Conservation (phyloP, 2,797 vertebrate species). For the Alfaro cultratus region DNA sequence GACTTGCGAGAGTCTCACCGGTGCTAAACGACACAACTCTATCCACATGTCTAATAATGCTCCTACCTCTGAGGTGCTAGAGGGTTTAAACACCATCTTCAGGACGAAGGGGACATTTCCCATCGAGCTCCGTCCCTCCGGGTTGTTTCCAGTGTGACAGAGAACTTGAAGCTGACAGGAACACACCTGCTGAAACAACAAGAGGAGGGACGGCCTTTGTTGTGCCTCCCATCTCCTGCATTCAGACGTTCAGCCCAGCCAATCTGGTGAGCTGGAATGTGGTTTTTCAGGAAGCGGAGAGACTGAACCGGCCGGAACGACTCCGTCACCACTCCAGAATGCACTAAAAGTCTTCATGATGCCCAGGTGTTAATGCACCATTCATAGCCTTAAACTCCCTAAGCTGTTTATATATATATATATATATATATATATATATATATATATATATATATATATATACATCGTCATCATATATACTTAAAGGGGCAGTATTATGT, state of each 20-base stretch:
- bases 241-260: constrained; percentile 40
- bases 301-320: constrained; percentile 1
- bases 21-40: neutral
- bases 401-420: neutral
- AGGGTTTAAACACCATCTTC: constrained; percentile 10
- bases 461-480: too few relatives aligned
- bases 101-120: constrained; percentile 12
- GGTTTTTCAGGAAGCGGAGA: constrained; percentile 73
- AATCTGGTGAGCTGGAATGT: constrained; percentile 75
- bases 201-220: constrained; percentile 45
- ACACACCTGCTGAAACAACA: constrained; percentile 55
- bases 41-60: neutral
- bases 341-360: constrained; percentile 11
- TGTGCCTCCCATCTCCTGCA: constrained; percentile 37
- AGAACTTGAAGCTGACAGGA: constrained; percentile 18
- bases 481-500: too few relatives aligned
- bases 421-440: too few relatives aligned
- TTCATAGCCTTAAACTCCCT: accelerated
- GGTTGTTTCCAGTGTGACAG: constrained; percentile 14
- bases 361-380: neutral
- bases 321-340: constrained; percentile 5
- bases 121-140: constrained; percentile 20
- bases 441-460: too few relatives aligned
- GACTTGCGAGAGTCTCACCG: neutral
- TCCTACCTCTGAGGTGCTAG: constrained; percentile 63